Percentiles rank a stretch among this genome's conserved stretches.
These are phyloP conservation scores for Calliphora vomitoria DNA, from an alignment of 2,888 invertebrate species.

Conservation along the genomic window DNA sequence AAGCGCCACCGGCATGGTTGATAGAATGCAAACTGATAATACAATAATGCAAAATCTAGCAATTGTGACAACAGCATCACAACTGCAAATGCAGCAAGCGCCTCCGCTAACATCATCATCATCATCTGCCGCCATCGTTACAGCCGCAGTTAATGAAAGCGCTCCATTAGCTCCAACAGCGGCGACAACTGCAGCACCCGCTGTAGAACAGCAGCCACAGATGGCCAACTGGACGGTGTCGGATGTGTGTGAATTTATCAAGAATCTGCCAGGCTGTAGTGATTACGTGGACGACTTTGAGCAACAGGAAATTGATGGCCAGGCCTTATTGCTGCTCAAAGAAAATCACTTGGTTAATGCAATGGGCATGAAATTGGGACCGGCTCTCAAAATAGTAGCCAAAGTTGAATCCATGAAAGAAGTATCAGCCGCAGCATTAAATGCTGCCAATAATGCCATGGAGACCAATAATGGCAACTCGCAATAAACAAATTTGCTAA, in stretches of 20 bases:
- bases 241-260: constrained; percentile 95
- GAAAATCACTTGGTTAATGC: constrained; percentile 97
- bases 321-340: constrained; percentile 95
- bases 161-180: constrained; percentile 36
- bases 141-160: constrained; percentile 45
- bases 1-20: constrained; percentile 57
- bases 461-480: constrained; percentile 45
- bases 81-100: constrained; percentile 45
- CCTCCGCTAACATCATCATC: constrained; percentile 14
- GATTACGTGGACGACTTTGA: constrained; percentile 97
- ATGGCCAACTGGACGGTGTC: constrained; percentile 88
- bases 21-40: constrained; percentile 78
- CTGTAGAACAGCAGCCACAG: constrained; percentile 79
- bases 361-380: constrained; percentile 97
- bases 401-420: constrained; percentile 92
- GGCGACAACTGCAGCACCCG: constrained; percentile 21
- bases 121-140: background rate
- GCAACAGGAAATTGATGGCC: constrained; percentile 98
- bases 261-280: constrained; percentile 94
- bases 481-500: constrained; percentile 22
- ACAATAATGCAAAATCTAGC: constrained; percentile 58
- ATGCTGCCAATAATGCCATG: constrained; percentile 71
- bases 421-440: constrained; percentile 75
- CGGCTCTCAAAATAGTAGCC: constrained; percentile 97
- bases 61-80: constrained; percentile 34